Conservation (phyloP, 2,888 invertebrate genomes). For the Perdita meconis region DNA sequence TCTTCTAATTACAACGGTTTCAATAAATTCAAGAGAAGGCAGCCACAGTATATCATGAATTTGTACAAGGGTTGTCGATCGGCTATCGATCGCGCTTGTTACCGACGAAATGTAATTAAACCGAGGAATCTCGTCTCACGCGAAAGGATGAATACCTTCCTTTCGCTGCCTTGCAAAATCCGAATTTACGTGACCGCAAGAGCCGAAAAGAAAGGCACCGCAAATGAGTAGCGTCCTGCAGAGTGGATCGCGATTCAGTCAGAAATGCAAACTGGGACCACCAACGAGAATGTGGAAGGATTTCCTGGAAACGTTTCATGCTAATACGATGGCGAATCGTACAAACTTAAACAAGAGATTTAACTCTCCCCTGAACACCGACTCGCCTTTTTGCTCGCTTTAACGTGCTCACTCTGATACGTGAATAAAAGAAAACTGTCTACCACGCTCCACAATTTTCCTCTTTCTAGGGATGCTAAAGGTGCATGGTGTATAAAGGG, state of each 20-base stretch:
- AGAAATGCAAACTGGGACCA: conserved; percentile 64
- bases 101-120: conserved; percentile 13
- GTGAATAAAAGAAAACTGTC: neutral
- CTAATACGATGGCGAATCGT: conserved; percentile 31
- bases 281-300: conserved; percentile 50
- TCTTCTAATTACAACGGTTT: too few species aligned
- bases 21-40: too few species aligned
- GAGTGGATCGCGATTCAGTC: conserved; percentile 43
- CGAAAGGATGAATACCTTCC: conserved; percentile 27
- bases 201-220: conserved; percentile 53
- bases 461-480: neutral
- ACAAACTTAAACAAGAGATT: conserved; percentile 17
- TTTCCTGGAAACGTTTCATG: conserved; percentile 39
- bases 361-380: neutral
- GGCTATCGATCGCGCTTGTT: neutral
- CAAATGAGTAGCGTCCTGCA: conserved; percentile 55
- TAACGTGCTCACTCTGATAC: neutral
- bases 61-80: neutral
- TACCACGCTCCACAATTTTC: neutral
- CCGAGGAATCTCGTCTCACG: conserved; percentile 21
- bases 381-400: neutral
- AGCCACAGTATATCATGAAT: neutral
- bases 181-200: conserved; percentile 63
- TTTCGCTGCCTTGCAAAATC: conserved; percentile 44
- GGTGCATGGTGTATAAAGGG: neutral